These are phyloP conservation scores for Iphiclides podalirius DNA, from an alignment of 2,888 invertebrate species.

Conservation along the genomic window DNA sequence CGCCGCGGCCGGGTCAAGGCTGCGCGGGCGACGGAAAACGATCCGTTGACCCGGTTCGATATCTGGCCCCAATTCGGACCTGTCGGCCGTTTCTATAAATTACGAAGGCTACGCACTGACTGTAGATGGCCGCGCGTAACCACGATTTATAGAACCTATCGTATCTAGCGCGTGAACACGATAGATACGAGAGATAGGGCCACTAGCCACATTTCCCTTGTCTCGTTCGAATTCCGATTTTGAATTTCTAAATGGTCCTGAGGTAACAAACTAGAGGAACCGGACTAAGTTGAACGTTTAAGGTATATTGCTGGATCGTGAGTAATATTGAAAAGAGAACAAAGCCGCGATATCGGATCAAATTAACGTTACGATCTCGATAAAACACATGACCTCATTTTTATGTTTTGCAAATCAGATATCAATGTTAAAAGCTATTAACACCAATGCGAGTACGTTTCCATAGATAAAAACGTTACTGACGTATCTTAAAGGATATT, in stretches of 20 bases:
- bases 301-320: neutral
- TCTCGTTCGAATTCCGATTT: neutral
- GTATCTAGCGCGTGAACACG: too few relatives aligned
- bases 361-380: slow-evolving; percentile 4
- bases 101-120: slow-evolving; percentile 8
- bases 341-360: neutral
- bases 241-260: neutral
- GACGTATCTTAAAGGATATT: slow-evolving; percentile 3
- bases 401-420: slow-evolving; percentile 15
- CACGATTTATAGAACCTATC: neutral
- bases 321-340: neutral
- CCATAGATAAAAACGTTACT: neutral
- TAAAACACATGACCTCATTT: slow-evolving; percentile 13
- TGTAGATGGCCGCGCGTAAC: too few relatives aligned
- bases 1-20: slow-evolving; percentile 44
- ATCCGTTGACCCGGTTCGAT: slow-evolving; percentile 58
- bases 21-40: slow-evolving; percentile 47
- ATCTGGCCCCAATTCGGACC: slow-evolving; percentile 40
- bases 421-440: slow-evolving; percentile 18
- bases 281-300: neutral
- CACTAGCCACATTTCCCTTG: too few relatives aligned
- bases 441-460: slow-evolving; percentile 9
- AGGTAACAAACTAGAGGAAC: too few relatives aligned
- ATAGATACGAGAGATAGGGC: too few relatives aligned
- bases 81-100: slow-evolving; percentile 31